Conservation (phyloP, 2,113 vertebrate species). For the Lagopus muta region DNA sequence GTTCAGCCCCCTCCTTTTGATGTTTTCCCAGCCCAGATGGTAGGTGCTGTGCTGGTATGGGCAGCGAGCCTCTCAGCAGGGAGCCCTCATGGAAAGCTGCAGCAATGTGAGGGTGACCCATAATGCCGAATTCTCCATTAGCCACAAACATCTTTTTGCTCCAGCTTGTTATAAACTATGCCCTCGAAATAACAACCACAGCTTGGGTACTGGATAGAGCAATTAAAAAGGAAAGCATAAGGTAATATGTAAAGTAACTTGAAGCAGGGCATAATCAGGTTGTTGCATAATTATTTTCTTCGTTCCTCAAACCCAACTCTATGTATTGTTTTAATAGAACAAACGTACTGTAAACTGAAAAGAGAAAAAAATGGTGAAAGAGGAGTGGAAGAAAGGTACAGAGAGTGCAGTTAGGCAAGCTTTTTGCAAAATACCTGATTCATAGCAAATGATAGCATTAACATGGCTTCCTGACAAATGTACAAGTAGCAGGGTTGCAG, state of each 20-base stretch:
- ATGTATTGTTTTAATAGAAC: neutral
- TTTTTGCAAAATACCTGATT: neutral
- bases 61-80: accelerated
- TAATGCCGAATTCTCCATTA: neutral
- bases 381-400: neutral
- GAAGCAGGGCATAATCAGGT: neutral
- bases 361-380: neutral
- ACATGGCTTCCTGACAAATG: neutral
- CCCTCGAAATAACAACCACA: neutral
- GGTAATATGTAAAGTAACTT: neutral
- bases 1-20: neutral
- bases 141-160: neutral
- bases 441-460: neutral
- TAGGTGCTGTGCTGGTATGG: neutral
- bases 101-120: neutral
- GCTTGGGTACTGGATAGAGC: neutral
- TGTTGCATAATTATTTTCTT: constrained; percentile 46
- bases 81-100: accelerated
- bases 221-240: neutral
- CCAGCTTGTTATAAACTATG: neutral
- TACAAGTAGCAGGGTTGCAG: neutral
- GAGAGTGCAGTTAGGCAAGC: neutral
- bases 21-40: accelerated
- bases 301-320: constrained; percentile 41
- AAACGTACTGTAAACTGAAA: neutral